Percentiles rank a stretch among this genome's conserved stretches.
These are phyloP conservation scores for Falco novaeseelandiae DNA, from an alignment of 2,797 vertebrate species.

Conservation along the genomic window DNA sequence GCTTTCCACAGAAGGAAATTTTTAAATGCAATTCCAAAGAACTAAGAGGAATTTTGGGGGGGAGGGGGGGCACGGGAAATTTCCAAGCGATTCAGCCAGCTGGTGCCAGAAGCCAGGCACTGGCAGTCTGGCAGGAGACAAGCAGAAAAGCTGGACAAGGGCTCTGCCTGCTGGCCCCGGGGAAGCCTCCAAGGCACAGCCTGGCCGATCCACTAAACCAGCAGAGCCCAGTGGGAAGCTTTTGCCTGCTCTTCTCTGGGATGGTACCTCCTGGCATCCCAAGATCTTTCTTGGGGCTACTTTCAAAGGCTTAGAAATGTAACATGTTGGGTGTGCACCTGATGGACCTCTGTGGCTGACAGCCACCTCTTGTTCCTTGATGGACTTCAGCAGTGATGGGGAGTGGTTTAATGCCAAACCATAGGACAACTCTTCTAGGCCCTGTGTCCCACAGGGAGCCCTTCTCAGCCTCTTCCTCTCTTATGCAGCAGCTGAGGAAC, in stretches of 20 bases:
- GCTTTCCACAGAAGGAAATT: neutral
- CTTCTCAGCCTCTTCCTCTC: neutral
- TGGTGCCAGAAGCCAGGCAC: neutral
- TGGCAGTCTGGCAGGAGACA: neutral
- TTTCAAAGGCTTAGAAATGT: neutral
- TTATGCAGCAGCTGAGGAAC: neutral
- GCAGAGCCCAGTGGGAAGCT: neutral
- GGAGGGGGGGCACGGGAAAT: neutral
- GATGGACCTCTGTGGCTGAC: neutral
- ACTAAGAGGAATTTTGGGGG: neutral
- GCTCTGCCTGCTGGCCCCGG: neutral
- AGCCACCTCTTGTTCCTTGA: neutral
- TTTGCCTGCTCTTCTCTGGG: accelerated
- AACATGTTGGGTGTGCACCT: accelerated
- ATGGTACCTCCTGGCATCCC: accelerated
- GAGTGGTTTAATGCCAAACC: neutral
- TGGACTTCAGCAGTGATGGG: neutral
- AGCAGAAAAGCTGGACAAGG: neutral
- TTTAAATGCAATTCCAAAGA: neutral
- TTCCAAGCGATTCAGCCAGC: neutral
- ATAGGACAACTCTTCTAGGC: neutral
- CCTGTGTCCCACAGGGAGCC: neutral
- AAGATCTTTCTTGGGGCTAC: neutral
- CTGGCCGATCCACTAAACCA: neutral
- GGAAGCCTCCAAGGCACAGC: neutral